These are phyloP conservation scores for Tragelaphus strepsiceros DNA, from an alignment of 2,113 vertebrate genomes.

Conservation along the genomic window DNA sequence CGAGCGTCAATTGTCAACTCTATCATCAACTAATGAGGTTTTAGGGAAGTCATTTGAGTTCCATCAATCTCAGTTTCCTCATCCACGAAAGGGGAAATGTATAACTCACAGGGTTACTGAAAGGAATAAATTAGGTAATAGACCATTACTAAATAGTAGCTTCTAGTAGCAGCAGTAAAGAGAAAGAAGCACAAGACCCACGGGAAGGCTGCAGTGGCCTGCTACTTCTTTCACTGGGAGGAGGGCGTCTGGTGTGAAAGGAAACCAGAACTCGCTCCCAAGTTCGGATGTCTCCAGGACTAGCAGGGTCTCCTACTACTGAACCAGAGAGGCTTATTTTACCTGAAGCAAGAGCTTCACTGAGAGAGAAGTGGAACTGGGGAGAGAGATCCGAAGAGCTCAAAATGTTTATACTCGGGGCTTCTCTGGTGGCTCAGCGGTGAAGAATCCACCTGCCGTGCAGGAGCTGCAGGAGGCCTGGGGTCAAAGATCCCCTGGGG, in stretches of 20 bases:
- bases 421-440: neutral
- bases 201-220: neutral
- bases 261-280: neutral
- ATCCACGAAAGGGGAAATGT: neutral
- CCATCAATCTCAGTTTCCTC: neutral
- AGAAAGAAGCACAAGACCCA: neutral
- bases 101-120: neutral
- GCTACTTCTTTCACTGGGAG: neutral
- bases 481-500: no score
- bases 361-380: neutral
- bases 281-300: neutral
- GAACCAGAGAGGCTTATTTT: neutral
- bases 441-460: neutral
- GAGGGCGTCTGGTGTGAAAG: neutral
- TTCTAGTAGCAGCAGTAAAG: neutral
- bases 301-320: neutral
- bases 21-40: no score
- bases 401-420: neutral
- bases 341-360: neutral
- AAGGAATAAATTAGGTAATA: neutral
- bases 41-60: neutral
- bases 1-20: neutral
- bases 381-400: neutral
- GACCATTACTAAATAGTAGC: neutral
- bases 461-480: neutral